Percentiles rank a stretch among this genome's conserved stretches.
These are phyloP conservation scores for Dryobotodes eremita DNA, from an alignment of 2,888 invertebrate genomes.

Conservation along the genomic window DNA sequence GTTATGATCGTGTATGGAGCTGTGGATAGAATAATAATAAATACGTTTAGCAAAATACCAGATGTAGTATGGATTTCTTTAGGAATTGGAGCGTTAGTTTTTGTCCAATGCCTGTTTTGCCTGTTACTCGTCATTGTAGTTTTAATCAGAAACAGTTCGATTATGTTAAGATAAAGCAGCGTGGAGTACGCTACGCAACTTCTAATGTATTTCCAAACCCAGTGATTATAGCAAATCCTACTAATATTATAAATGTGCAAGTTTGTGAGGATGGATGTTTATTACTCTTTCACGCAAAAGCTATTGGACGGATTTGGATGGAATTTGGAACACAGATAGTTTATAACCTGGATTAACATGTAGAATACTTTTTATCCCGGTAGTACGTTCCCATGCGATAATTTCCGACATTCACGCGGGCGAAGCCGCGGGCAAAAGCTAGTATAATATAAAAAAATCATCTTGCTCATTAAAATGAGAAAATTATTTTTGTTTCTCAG, in stretches of 20 bases:
- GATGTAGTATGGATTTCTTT: background rate
- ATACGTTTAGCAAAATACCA: background rate
- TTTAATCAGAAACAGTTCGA: background rate
- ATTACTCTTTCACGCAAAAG: too few species aligned
- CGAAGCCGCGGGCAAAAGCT: too few species aligned
- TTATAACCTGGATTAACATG: too few species aligned
- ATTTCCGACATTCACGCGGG: too few species aligned
- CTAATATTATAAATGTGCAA: too few species aligned
- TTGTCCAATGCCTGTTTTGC: background rate
- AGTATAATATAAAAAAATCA: background rate
- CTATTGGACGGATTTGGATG: too few species aligned
- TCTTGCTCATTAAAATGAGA: background rate
- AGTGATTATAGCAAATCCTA: background rate
- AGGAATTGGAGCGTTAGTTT: background rate
- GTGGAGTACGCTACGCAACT: background rate
- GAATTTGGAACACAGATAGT: too few species aligned
- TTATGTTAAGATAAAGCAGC: background rate
- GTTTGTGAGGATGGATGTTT: too few species aligned
- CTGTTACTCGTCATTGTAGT: background rate
- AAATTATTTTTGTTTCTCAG: background rate
- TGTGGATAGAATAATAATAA: slow-evolving; percentile 65
- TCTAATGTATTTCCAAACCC: background rate
- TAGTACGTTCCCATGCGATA: too few species aligned
- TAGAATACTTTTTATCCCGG: too few species aligned
- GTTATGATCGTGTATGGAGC: slow-evolving; percentile 99